Conservation (phyloP, 2,888 invertebrate species). For the Nemoura dubitans region DNA sequence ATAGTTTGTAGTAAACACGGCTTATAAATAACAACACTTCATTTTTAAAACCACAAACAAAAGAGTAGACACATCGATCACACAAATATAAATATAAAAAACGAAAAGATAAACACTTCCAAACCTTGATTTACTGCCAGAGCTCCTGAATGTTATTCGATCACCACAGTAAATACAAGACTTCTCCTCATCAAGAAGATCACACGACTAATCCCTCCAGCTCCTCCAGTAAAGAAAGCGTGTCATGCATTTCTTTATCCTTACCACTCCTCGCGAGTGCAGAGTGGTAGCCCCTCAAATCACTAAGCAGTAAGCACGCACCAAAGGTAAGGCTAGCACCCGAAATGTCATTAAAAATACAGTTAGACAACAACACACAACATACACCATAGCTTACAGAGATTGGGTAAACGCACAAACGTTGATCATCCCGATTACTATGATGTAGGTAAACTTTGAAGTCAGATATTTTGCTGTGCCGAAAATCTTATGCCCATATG, state of each 20-base stretch:
- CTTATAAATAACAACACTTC: too few relatives aligned
- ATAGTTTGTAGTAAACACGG: too few relatives aligned
- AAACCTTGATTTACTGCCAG: neutral
- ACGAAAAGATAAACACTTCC: neutral
- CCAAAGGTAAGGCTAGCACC: neutral
- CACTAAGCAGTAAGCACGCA: too few relatives aligned
- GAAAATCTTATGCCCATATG: too few relatives aligned
- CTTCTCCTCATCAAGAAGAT: neutral
- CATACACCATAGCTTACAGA: too few relatives aligned
- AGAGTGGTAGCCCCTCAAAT: neutral
- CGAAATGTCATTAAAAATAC: neutral
- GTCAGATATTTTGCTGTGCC: too few relatives aligned
- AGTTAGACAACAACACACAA: neutral
- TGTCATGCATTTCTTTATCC: neutral
- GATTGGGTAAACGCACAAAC: too few relatives aligned
- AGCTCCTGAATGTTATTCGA: neutral
- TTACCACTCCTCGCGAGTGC: neutral
- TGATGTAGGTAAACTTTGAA: too few relatives aligned
- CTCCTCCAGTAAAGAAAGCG: neutral
- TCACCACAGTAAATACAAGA: neutral
- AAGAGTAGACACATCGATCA: neutral
- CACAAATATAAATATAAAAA: too few relatives aligned
- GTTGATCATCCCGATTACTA: too few relatives aligned
- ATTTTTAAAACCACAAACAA: neutral
- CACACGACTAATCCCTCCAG: neutral